Percentiles rank a stretch among this genome's conserved stretches.
Evolutionary conservation across 2,888 invertebrate species (phyloP).

Genomic region (Pediacus dermestoides): DNA sequence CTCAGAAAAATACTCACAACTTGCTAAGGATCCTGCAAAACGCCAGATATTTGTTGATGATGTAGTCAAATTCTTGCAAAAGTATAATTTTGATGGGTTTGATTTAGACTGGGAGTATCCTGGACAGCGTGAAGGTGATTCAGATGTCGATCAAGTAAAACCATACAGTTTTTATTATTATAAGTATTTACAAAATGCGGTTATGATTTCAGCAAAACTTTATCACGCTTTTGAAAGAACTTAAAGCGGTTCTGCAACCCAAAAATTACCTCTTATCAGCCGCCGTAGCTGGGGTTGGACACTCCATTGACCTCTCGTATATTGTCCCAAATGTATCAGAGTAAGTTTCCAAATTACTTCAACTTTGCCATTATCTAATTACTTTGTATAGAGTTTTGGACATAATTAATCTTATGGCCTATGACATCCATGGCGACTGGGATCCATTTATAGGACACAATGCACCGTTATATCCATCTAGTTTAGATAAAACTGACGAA

Average conservation of each 20-base stretch:
- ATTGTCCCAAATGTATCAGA: slow-evolving; percentile 30
- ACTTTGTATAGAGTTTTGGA: slow-evolving; percentile 31
- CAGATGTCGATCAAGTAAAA: slow-evolving; percentile 25
- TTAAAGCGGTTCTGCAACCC: slow-evolving; percentile 28
- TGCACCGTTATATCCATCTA: slow-evolving; percentile 57
- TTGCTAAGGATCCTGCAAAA: slow-evolving; percentile 48
- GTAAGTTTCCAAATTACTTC: slow-evolving; percentile 25
- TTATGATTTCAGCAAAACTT: slow-evolving; percentile 33
- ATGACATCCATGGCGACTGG: slow-evolving; percentile 67
- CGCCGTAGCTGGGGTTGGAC: slow-evolving; percentile 35
- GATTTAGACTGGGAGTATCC: slow-evolving; percentile 88
- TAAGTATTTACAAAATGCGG: background rate
- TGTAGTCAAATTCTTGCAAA: background rate
- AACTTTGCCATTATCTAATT: slow-evolving; percentile 4
- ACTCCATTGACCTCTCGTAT: slow-evolving; percentile 33
- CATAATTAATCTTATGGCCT: slow-evolving; percentile 48
- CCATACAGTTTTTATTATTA: slow-evolving; percentile 30
- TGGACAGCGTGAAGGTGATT: slow-evolving; percentile 45
- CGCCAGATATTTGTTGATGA: slow-evolving; percentile 3
- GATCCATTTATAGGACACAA: slow-evolving; percentile 62
- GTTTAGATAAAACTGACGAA: slow-evolving; percentile 41
- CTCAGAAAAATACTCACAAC: slow-evolving; percentile 43
- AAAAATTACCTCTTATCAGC: slow-evolving; percentile 33
- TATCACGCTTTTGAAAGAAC: slow-evolving; percentile 30
- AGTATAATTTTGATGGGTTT: slow-evolving; percentile 61